Conservation (phyloP, 2,888 invertebrate genomes). For the Dolomedes plantarius region DNA sequence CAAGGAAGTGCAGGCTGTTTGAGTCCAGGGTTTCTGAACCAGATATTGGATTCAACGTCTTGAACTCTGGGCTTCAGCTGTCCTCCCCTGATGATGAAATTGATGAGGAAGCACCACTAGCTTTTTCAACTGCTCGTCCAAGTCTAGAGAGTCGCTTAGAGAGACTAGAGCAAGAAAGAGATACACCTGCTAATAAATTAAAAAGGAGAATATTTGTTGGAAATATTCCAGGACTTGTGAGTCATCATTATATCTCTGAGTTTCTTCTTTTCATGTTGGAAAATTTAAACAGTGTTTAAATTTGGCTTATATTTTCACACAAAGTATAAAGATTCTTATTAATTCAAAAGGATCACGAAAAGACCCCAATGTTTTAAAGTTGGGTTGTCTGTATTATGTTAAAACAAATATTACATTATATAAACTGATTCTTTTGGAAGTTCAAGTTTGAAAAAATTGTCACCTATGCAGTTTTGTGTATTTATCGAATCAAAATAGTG, state of each 20-base stretch:
- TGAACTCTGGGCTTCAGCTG: constrained; percentile 64
- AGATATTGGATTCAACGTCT: constrained; percentile 68
- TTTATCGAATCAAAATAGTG: too few species aligned
- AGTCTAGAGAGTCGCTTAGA: constrained; percentile 54
- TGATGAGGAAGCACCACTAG: constrained; percentile 53
- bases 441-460: too few species aligned
- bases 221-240: constrained; percentile 72
- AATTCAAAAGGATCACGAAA: too few species aligned
- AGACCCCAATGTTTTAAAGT: too few species aligned
- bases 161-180: constrained; percentile 54
- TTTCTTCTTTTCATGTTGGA: too few species aligned
- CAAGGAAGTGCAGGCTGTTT: constrained; percentile 73
- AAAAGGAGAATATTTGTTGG: constrained; percentile 72
- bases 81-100: constrained; percentile 71
- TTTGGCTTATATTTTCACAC: background rate
- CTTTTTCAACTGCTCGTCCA: constrained; percentile 41
- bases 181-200: constrained; percentile 46
- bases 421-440: too few species aligned
- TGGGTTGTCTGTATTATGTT: too few species aligned
- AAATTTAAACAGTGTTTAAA: too few species aligned
- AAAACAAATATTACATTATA: too few species aligned
- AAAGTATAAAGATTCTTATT: too few species aligned
- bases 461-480: too few species aligned
- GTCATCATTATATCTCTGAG: constrained; percentile 2
- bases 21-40: constrained; percentile 70